Evolutionary conservation across 2,113 vertebrate species (phyloP).

Genomic region (Melanerpes formicivorus): DNA sequence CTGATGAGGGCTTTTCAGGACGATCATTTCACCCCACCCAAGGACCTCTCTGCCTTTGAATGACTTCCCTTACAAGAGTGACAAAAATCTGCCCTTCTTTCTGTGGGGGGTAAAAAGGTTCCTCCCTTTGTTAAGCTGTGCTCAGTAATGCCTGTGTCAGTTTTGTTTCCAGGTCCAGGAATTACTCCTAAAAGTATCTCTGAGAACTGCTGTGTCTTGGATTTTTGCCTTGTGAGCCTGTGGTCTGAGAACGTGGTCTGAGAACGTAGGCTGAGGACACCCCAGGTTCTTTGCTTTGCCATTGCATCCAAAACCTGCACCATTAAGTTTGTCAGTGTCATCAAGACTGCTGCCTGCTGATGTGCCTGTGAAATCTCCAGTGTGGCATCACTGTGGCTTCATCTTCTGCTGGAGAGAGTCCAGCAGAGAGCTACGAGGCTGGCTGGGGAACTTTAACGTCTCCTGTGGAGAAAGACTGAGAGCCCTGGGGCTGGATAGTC

Average conservation of each 20-base stretch:
- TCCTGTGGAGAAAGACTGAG: no score
- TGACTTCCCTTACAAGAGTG: not conserved
- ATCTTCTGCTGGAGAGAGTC: not conserved
- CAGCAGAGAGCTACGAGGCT: no score
- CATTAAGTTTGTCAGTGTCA: not conserved
- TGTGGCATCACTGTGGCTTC: not conserved
- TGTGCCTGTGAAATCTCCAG: not conserved
- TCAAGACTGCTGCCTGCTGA: not conserved
- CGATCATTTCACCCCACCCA: not conserved
- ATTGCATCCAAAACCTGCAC: not conserved
- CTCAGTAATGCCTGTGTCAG: not conserved
- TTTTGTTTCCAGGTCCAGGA: not conserved
- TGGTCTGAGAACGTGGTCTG: not conserved
- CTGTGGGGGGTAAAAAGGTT: not conserved
- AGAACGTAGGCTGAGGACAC: not conserved
- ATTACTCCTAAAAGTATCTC: not conserved
- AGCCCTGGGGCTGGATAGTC: no score
- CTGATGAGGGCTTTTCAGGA: not conserved
- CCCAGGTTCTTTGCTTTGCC: not conserved
- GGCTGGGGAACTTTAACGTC: no score
- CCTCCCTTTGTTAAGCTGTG: not conserved
- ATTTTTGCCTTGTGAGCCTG: not conserved
- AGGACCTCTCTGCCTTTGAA: not conserved
- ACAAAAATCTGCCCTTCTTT: not conserved
- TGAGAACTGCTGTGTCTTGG: not conserved